Conservation (phyloP, 2,797 vertebrate species). For the Tenualosa ilisha region DNA sequence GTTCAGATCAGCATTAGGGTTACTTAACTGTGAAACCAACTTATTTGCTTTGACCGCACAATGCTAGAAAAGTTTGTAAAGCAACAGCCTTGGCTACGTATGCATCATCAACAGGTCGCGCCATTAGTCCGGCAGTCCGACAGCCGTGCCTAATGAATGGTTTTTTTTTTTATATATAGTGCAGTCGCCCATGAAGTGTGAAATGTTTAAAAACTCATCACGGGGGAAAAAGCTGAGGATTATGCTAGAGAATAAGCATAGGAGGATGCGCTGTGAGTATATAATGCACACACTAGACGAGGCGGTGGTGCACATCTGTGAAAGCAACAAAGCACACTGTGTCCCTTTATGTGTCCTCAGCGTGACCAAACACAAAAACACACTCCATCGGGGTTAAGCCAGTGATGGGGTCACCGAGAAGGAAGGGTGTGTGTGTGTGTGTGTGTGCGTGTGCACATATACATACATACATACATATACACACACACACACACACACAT, state of each 20-base stretch:
- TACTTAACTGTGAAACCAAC: no score
- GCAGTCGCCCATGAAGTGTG: background rate
- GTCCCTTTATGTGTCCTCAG: background rate
- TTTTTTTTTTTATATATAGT: background rate
- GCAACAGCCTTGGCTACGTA: background rate
- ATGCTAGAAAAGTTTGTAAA: background rate
- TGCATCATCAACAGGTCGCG: background rate
- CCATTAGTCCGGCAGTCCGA: background rate
- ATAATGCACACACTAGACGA: background rate
- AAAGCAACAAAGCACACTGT: background rate
- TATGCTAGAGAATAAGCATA: background rate
- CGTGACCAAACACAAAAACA: conserved; percentile 23
- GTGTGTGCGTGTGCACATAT: background rate
- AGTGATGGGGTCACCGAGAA: background rate
- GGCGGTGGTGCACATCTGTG: background rate
- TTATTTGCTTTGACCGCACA: background rate
- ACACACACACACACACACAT: no score
- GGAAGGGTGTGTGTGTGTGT: background rate
- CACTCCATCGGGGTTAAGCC: background rate
- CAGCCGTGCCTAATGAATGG: background rate
- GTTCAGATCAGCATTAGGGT: no score
- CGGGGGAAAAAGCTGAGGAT: background rate
- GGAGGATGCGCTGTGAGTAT: background rate
- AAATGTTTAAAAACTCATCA: background rate
- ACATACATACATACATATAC: no score